Evolutionary conservation across 2,113 vertebrate species (phyloP).

Genomic region (Helogale parvula): DNA sequence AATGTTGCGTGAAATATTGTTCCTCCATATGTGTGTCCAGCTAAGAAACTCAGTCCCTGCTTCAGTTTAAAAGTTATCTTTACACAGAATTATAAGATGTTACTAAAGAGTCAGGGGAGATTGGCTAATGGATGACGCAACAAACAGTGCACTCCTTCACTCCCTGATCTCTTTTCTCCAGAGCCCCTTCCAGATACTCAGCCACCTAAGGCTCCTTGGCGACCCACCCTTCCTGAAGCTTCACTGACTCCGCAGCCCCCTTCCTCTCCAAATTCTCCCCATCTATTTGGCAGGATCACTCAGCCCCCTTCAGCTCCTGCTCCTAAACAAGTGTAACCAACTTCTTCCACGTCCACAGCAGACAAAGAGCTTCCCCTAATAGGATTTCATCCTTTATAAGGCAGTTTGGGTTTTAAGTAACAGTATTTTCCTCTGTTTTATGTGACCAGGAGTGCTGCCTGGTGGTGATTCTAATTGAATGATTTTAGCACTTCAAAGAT

Average conservation of each 20-base stretch:
- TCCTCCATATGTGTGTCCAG: not conserved
- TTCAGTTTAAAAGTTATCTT: not conserved
- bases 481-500: not conserved
- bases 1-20: not conserved
- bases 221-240: not conserved
- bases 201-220: not conserved
- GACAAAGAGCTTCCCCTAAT: not conserved
- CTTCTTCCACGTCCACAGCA: not conserved
- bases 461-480: not conserved
- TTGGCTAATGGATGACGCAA: not conserved
- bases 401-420: not conserved
- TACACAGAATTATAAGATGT: not conserved
- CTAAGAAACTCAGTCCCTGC: not conserved
- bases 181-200: not conserved
- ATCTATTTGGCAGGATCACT: not conserved
- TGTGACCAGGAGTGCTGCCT: not conserved
- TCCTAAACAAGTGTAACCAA: not conserved
- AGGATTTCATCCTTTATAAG: not conserved
- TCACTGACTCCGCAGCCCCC: not conserved
- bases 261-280: not conserved
- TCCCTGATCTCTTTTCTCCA: not conserved
- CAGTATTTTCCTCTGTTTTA: conserved; percentile 8
- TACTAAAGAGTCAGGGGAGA: not conserved
- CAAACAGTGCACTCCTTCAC: not conserved
- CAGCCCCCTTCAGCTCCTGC: not conserved